Percentiles rank a stretch among this genome's conserved stretches.
phyloP scores from a whole-genome alignment of 1,140 invertebrate genomes.

The Probaryconus sp. region DNA sequence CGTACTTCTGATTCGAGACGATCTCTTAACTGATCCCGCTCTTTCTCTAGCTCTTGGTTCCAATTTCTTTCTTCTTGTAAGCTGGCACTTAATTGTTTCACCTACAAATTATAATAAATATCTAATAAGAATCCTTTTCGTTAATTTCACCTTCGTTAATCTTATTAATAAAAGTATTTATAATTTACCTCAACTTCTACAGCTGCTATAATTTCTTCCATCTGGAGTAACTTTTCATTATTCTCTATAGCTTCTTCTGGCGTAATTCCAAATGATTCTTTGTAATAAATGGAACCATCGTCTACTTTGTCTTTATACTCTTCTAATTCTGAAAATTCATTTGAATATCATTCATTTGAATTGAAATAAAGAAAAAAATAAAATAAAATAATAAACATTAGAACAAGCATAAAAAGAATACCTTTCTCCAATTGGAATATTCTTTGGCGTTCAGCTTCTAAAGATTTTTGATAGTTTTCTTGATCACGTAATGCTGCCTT shows the following conservation, averaged over 20 bases:
- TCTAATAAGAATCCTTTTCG: slow-evolving; percentile 1
- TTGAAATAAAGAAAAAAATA: background rate
- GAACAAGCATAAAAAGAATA: background rate
- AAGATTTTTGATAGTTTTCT: slow-evolving; percentile 68
- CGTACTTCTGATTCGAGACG: slow-evolving; percentile 66
- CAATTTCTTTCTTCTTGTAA: slow-evolving; percentile 72
- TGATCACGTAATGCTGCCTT: slow-evolving; percentile 68
- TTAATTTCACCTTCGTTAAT: too few relatives aligned
- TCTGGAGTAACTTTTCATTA: slow-evolving; percentile 71
- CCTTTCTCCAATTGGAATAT: slow-evolving; percentile 70
- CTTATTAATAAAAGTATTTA: slow-evolving; percentile 6
- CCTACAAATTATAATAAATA: slow-evolving; percentile 57
- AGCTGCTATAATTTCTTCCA: slow-evolving; percentile 72
- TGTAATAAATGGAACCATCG: slow-evolving; percentile 67
- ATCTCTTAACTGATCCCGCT: slow-evolving; percentile 69
- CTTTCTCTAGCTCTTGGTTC: slow-evolving; percentile 72
- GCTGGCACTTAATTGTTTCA: slow-evolving; percentile 70
- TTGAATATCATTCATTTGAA: slow-evolving; percentile 1
- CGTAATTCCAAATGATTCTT: slow-evolving; percentile 72
- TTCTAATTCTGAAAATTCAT: slow-evolving; percentile 67
- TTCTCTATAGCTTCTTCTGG: slow-evolving; percentile 71
- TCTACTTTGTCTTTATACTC: slow-evolving; percentile 66
- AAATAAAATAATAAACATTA: background rate
- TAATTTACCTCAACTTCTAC: slow-evolving; percentile 71
- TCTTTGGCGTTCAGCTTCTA: slow-evolving; percentile 70